Percentiles rank a stretch among this genome's conserved stretches.
phyloP scores from a whole-genome alignment of 1,140 invertebrate genomes.

The Trinorchestia longiramus region DNA sequence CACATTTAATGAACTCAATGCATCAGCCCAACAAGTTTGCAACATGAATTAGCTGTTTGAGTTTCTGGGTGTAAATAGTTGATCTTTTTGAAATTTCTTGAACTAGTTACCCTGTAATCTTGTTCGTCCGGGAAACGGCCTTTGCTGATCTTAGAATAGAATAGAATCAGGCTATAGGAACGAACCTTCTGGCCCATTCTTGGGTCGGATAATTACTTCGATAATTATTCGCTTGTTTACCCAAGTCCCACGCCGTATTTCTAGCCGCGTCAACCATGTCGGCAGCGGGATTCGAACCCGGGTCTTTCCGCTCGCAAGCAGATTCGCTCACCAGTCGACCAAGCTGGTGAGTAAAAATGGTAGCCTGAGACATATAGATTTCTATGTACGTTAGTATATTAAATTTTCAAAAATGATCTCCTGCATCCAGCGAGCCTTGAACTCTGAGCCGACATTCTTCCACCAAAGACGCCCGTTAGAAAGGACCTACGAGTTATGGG shows the following conservation, averaged over 20 bases:
- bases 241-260: too few species aligned
- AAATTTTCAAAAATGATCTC: neutral
- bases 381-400: neutral
- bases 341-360: too few species aligned
- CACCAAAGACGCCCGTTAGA: neutral
- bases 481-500: neutral
- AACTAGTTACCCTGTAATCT: neutral
- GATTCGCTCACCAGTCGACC: too few species aligned
- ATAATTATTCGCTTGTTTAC: too few species aligned
- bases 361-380: neutral
- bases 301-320: too few species aligned
- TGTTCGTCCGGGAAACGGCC: neutral
- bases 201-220: too few species aligned
- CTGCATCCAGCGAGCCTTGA: neutral
- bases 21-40: too few species aligned
- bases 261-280: too few species aligned
- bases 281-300: too few species aligned
- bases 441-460: neutral
- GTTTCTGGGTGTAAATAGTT: neutral
- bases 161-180: too few species aligned
- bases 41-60: too few species aligned
- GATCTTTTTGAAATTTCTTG: neutral
- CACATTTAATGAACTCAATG: neutral
- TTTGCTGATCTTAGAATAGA: neutral
- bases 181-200: too few species aligned